These are phyloP conservation scores for Zaprionus vittiger DNA, from an alignment of 1,140 invertebrate genomes.

Conservation along the genomic window DNA sequence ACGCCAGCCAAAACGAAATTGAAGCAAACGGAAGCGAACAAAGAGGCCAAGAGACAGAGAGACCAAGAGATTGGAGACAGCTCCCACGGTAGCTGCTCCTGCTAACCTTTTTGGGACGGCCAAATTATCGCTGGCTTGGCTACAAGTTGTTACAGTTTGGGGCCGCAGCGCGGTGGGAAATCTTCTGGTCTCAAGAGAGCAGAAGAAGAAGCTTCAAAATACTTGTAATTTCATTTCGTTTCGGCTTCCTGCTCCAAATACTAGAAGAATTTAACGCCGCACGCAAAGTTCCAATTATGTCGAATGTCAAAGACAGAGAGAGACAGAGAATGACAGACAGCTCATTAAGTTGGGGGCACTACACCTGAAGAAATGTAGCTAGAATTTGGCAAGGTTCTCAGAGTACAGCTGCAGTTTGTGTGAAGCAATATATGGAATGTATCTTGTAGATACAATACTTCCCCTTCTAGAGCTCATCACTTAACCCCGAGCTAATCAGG, in stretches of 20 bases:
- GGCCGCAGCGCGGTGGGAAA: constrained; percentile 44
- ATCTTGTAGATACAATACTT: neutral
- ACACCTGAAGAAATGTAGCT: neutral
- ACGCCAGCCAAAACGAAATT: constrained; percentile 72
- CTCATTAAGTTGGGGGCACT: neutral
- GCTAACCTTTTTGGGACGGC: constrained; percentile 56
- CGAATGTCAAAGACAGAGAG: constrained; percentile 7
- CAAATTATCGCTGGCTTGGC: constrained; percentile 64
- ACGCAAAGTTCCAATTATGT: constrained; percentile 73
- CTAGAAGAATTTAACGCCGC: constrained; percentile 56
- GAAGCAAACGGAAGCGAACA: constrained; percentile 71
- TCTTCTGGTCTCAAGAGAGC: neutral
- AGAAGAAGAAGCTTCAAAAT: constrained; percentile 39
- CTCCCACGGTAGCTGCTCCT: constrained; percentile 77
- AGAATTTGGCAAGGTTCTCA: neutral
- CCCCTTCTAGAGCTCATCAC: neutral
- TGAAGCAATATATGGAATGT: neutral
- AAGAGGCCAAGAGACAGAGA: constrained; percentile 5
- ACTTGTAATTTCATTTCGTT: constrained; percentile 59
- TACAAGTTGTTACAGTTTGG: constrained; percentile 24
- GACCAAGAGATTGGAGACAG: constrained; percentile 36
- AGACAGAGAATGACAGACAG: neutral
- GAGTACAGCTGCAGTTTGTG: neutral
- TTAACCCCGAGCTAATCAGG: neutral
- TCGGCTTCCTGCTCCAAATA: constrained; percentile 76